Evolutionary conservation across 2,888 invertebrate genomes (phyloP), one percentile per base, ranked within the genome.

Genomic region (Eupithecia tripunctaria): DNA sequence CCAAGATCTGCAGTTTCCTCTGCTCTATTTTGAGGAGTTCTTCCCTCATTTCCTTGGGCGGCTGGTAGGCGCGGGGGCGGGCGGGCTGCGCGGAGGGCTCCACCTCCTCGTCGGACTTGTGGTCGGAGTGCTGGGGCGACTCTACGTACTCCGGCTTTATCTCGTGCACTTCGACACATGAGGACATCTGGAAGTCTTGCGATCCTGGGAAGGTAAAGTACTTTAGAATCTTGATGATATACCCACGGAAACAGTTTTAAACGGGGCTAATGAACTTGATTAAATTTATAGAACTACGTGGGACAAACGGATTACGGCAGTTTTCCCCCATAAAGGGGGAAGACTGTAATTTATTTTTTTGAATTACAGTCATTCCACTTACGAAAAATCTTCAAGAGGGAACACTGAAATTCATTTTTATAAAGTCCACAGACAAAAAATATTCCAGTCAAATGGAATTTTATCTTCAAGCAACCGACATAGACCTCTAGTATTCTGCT

Each of bases 11-110:
- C 25, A 80, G 74, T 56, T 80, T 80, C 41, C 73, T 78, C n/a
- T 71, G 73, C 65, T 80, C 80, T n/a, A 80, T 78, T 62, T 76
- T 78, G n/a, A 80, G 70, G 8, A 78, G 68, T 29, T 79, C 79
- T 59, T 74, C 70, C 71, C 76, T 71, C 29, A 79, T 62, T 51
- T 77, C 78, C 12, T 29, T 60, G 0, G 73, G 64, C 3, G 73
- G 73, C 56, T 73, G 69, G 38, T 67, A 60, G 18, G 29, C 10
- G 36, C 67, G 56, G 15, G 68, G 7, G 25, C 38, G 32, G 70
- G 60, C 60, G 68, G 14, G 64, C 25, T 38, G 68, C 14, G 62
- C 32, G 32, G 27, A 36, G 4, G 62, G 38, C n/a, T 60, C 67
- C 6, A 43, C 72, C 14, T 72, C 72, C n/a, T 68, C 74, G n/a